Evolutionary conservation across 1,140 invertebrate species (phyloP), one percentile per base, ranked within the genome.

Genomic region (Cephus cinctus): DNA sequence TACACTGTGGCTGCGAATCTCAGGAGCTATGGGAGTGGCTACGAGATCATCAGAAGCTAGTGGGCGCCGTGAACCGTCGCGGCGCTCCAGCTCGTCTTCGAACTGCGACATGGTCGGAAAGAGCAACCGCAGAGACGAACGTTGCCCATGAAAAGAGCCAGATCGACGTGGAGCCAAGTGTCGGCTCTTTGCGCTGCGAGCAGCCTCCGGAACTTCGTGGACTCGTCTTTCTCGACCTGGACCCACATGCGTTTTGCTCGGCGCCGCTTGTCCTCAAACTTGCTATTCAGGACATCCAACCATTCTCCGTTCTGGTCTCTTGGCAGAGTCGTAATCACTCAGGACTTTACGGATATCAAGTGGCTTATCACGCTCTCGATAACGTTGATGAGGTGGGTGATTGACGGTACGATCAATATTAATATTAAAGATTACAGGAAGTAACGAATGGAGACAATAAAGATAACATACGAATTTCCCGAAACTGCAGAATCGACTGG

Each of bases 261-360:
- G 80, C 86, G 38, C 90, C 90, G 4, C 75, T 92, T 53, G 84
- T 94, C 50, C 77, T 87, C 32, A 86, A 88, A 68, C 78, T 95
- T 18, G 88, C 88, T 46, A 89, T 93, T 54, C 86, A 90, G 74
- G 90, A 93, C 67, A 88, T 94, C 22, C 89, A 92, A 71, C 89
- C 90, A 2, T 90, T 88, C 72, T 90, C 88, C 12, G 85, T 94
- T 22, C 76, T 91, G 41, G 87, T 94, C 9, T 87, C 89, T 40
- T 94, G 92, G 92, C 88, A 93, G 67, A 90, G 89, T 55, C 81
- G 90, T 56, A 93, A 94, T 76, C 87, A 91, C 71, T 88, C 87
- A 11, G 87, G 88, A 14, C 80, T 96, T 44, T 86, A 86, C 56
- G 91, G 89, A 39, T 95, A 90, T 68, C 86, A 90, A 47, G 62